phyloP scores from a whole-genome alignment of 2,113 vertebrate genomes.

The Diadophis punctatus region DNA sequence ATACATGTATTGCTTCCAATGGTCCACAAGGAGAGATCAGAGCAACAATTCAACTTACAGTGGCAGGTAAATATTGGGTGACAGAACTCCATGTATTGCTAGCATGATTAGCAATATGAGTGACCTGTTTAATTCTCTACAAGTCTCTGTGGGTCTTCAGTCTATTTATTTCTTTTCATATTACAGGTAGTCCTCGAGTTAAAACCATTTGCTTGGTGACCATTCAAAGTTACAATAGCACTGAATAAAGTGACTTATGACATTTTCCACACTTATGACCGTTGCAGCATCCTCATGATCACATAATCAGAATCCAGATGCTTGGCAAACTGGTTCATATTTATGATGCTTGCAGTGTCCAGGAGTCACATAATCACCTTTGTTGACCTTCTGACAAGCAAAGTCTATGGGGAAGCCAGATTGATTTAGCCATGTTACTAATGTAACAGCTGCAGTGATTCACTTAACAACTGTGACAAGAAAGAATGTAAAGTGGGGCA shows the following conservation, averaged over 20 bases:
- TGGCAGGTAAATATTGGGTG: slow-evolving; percentile 78
- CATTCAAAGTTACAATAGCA: background rate
- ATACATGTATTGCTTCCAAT: slow-evolving; percentile 91
- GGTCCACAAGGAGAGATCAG: slow-evolving; percentile 89
- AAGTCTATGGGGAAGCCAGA: background rate
- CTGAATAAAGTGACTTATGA: background rate
- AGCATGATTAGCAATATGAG: background rate
- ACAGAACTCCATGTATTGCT: background rate
- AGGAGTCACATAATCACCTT: background rate
- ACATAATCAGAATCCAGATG: background rate
- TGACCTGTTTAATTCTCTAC: background rate
- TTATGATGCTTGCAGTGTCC: background rate
- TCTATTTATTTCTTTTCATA: background rate
- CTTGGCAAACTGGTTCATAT: background rate
- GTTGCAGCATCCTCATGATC: background rate
- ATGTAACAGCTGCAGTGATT: background rate
- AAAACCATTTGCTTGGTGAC: background rate
- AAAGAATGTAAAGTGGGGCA: background rate
- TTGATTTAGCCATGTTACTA: background rate
- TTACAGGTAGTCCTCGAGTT: background rate
- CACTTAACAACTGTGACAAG: background rate
- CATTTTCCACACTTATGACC: background rate
- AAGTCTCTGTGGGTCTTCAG: background rate
- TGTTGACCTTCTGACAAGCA: background rate
- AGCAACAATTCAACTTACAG: slow-evolving; percentile 82